Percentiles rank a stretch among this genome's conserved stretches.
phyloP scores from a whole-genome alignment of 2,888 invertebrate species.

The Epinotia nisella region DNA sequence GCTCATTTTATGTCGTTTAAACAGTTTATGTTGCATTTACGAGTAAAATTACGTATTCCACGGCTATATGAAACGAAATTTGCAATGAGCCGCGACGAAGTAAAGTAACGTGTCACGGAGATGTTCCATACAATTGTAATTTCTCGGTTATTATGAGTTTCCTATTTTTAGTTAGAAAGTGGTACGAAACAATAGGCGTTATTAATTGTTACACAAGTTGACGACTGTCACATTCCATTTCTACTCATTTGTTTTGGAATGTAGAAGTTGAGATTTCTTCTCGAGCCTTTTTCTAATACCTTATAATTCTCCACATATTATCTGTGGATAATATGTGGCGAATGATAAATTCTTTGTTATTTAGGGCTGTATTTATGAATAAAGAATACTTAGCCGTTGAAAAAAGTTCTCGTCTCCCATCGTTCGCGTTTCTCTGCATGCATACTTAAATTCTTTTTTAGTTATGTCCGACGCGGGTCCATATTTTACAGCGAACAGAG shows the following conservation, averaged over 20 bases:
- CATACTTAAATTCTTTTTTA: slow-evolving; percentile 37
- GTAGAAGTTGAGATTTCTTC: neutral
- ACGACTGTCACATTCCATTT: slow-evolving; percentile 58
- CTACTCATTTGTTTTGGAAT: slow-evolving; percentile 33
- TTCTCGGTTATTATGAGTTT: slow-evolving; percentile 63
- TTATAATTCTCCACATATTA: neutral
- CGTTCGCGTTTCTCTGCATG: slow-evolving; percentile 23
- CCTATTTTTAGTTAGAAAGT: slow-evolving; percentile 74
- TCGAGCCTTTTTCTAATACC: neutral
- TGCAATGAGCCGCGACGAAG: slow-evolving; percentile 53
- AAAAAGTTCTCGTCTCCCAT: slow-evolving; percentile 12
- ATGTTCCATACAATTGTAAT: slow-evolving; percentile 68
- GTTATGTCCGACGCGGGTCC: neutral
- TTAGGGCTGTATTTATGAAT: slow-evolving; percentile 8
- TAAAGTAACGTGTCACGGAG: slow-evolving; percentile 55
- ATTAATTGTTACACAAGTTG: slow-evolving; percentile 69
- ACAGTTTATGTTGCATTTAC: slow-evolving; percentile 20
- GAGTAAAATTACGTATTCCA: slow-evolving; percentile 36
- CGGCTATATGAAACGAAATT: slow-evolving; percentile 50
- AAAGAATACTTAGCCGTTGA: neutral
- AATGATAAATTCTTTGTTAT: neutral
- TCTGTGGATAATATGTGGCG: neutral
- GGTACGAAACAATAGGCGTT: slow-evolving; percentile 63
- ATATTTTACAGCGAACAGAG: neutral
- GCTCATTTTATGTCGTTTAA: slow-evolving; percentile 1